Evolutionary conservation across 1,140 invertebrate genomes (phyloP), one percentile per base, ranked within the genome.

Genomic region (Oedothorax gibbosus): DNA sequence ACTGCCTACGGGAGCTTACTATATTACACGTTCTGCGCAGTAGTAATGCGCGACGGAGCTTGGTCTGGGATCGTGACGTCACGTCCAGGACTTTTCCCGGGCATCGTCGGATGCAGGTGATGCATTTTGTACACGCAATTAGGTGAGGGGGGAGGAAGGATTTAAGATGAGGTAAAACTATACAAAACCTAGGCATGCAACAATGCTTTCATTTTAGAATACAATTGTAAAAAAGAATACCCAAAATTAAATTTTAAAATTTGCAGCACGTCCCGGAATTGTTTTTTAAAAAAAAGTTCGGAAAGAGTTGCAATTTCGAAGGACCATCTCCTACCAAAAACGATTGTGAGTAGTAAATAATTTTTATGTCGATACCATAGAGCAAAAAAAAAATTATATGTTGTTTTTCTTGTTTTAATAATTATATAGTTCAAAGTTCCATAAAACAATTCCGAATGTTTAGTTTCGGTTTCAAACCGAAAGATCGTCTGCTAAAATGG

Each of bases 21-120:
- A 76, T 84, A 15, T 73, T 84, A 73, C 81, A 76, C 81, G 71
- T 75, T 76, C 81, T 84, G 81, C 81, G 81, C 81, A 66, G 81
- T 84, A 84, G 81, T 84, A 84, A 84, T 84, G 81, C 81, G 72
- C 53, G 20, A 35, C 57, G 18, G 11, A 2, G 51, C 71, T 18
- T 21, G 57, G 62, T 75, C 81, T 76, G 72, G 72, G 66, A 15
- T 54, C 18, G 72, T 84, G 81, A 84, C 81, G 81, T 84, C 81
- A 73, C 71, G 20, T 56, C 80, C 69, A 84, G 81, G 81, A 84
- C 75, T 84, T 84, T 84, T 54, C 80, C 81, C 57, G 71, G 79
- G 71, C 20, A 54, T 51, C 62, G 60, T 51, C 12, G 71, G 72
- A 62, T 84, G 81, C 81, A 84, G 81, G 71, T 84, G 81, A 73